A percentile compares a stretch with the other conserved stretches of the same genome.
Conservation (phyloP, 2,797 vertebrate species). For the Caiman crocodilus region DNA sequence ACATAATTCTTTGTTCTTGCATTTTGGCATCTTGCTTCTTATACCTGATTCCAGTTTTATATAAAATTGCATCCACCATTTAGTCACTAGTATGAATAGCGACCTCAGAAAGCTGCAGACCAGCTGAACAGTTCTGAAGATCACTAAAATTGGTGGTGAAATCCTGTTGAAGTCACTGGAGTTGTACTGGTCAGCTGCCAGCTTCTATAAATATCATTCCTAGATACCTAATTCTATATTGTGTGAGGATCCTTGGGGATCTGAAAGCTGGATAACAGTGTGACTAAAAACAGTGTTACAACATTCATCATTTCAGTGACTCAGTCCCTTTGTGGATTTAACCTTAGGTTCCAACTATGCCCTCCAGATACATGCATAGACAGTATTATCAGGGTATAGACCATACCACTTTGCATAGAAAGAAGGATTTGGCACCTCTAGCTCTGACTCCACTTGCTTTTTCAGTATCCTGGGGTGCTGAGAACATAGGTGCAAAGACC, state of each 20-base stretch:
- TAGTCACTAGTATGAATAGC: no score
- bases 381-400: background rate
- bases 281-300: no score
- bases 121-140: background rate
- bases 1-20: background rate
- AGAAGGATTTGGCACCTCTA: background rate
- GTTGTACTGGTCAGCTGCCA: background rate
- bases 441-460: background rate
- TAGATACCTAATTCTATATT: no score
- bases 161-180: background rate
- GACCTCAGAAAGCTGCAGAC: background rate
- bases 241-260: no score
- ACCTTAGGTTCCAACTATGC: background rate
- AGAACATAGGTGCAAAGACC: background rate
- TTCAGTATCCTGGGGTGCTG: background rate
- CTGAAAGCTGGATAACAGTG: no score
- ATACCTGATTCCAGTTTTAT: background rate
- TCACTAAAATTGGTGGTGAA: background rate
- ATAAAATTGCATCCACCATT: background rate
- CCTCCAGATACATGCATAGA: background rate
- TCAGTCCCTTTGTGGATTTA: no score
- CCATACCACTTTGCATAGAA: background rate
- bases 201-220: no score
- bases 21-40: background rate
- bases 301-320: no score